Base-by-base conservation (phyloP, 1,140 invertebrate genomes). In the Trissolcus basalis region DNA sequence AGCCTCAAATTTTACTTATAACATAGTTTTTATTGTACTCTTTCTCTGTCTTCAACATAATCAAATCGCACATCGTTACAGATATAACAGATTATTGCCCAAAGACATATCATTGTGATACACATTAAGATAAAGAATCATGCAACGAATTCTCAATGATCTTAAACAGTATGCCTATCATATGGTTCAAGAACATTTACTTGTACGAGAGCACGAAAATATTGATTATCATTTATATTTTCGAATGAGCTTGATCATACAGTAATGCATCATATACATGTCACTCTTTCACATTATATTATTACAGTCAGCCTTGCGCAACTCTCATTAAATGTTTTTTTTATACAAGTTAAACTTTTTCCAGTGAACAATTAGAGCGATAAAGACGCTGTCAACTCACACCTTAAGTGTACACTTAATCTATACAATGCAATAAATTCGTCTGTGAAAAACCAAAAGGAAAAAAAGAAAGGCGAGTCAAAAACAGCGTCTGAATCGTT, bases 31-130 rank as follows among this genome's bases (percentile, higher is more conserved):
- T 68, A 68, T 72, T 68, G 68, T 72, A 71, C 69, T 68, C 59
- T 71, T 77, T 68, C 48, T 53, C 48, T 71, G 65, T n/a, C n/a
- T n/a, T n/a, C n/a, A n/a, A n/a, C n/a, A n/a, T n/a, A n/a, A n/a
- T n/a, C n/a, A n/a, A 63, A 72, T 68, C 75, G 70, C 81, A 81
- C 78, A 83, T 72, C 81, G 67, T 79, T 79, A 79, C 58, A 81
- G 61, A 73, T 83, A 85, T 5, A 6, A 86, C 84, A 85, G 82
- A 81, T 86, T 81, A 84, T 68, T 76, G 60, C 55, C 72, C 81
- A 80, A 69, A 78, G 63, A 82, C 65, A 81, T 82, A 51, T 47
- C 73, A 73, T 64, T 77, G 78, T 81, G 77, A 80, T 82, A n/a
- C n/a, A 85, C 83, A 81, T 81, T 68, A 51, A 85, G 77, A 85